These are phyloP conservation scores for Sebastes taczanowskii DNA, from an alignment of 2,797 vertebrate species.

Conservation along the genomic window DNA sequence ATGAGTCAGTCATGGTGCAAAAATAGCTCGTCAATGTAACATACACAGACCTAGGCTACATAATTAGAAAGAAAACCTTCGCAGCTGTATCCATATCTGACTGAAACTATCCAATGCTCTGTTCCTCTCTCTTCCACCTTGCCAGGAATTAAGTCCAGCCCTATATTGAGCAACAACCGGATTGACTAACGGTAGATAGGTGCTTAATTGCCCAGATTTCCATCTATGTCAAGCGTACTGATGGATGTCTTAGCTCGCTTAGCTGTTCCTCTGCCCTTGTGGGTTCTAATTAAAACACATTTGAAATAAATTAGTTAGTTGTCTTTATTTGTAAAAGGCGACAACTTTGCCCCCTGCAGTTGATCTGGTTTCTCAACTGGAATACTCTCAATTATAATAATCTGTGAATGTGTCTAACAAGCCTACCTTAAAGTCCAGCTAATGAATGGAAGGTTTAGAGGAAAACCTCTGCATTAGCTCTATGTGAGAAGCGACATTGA, in stretches of 20 bases:
- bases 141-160: neutral
- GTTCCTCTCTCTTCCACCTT: neutral
- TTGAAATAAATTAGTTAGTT: constrained; percentile 19
- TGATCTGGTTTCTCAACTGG: neutral
- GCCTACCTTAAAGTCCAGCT: neutral
- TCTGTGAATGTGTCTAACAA: neutral
- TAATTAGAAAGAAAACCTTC: neutral
- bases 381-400: neutral
- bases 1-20: neutral
- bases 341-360: constrained; percentile 7
- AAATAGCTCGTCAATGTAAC: neutral
- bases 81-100: neutral
- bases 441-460: neutral
- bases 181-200: constrained; percentile 12
- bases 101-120: neutral
- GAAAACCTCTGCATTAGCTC: neutral
- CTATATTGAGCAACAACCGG: constrained; percentile 23
- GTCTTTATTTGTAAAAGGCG: neutral
- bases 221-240: constrained; percentile 24
- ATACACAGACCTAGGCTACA: neutral
- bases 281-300: constrained; percentile 47
- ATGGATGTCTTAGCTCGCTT: constrained; percentile 30
- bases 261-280: constrained; percentile 21
- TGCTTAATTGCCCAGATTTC: constrained; percentile 48
- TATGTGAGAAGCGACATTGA: neutral